Conservation (phyloP, 1,140 invertebrate species). For the Pseudomyrmex flavicornis region DNA sequence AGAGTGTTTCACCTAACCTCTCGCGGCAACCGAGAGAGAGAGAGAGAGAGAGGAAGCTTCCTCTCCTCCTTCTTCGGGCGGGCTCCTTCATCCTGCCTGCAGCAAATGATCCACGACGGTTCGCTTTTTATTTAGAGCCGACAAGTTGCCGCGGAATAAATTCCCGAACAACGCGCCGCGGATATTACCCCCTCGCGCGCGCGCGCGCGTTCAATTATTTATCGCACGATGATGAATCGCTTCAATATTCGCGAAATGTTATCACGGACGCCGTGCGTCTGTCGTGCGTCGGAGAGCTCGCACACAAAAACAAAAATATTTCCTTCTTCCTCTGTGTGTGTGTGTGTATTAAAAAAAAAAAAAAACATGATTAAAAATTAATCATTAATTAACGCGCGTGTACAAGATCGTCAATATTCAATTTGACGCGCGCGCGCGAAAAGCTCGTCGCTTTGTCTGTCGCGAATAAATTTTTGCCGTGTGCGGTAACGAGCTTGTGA, state of each 20-base stretch:
- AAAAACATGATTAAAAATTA: neutral
- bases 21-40: conserved; percentile 12
- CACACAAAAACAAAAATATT: too few relatives aligned
- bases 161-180: conserved; percentile 19
- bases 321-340: too few relatives aligned
- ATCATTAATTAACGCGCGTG: too few relatives aligned
- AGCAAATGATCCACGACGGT: conserved; percentile 73
- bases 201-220: conserved; percentile 1
- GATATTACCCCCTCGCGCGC: neutral
- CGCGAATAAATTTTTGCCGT: neutral
- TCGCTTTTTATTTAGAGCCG: conserved; percentile 60
- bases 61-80: conserved; percentile 52
- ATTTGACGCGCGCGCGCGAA: too few relatives aligned
- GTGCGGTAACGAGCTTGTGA: too few relatives aligned
- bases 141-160: conserved; percentile 57
- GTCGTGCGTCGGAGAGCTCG: too few relatives aligned
- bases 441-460: too few relatives aligned
- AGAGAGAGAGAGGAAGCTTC: conserved; percentile 48
- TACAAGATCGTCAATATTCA: too few relatives aligned
- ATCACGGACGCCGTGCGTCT: neutral
- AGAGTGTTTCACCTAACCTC: conserved; percentile 75
- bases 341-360: too few relatives aligned
- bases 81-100: conserved; percentile 69
- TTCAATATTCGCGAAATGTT: neutral
- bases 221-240: neutral